Percentiles rank a stretch among this genome's conserved stretches.
Evolutionary conservation across 2,797 vertebrate genomes (phyloP).

Genomic region (Limosa lapponica): DNA sequence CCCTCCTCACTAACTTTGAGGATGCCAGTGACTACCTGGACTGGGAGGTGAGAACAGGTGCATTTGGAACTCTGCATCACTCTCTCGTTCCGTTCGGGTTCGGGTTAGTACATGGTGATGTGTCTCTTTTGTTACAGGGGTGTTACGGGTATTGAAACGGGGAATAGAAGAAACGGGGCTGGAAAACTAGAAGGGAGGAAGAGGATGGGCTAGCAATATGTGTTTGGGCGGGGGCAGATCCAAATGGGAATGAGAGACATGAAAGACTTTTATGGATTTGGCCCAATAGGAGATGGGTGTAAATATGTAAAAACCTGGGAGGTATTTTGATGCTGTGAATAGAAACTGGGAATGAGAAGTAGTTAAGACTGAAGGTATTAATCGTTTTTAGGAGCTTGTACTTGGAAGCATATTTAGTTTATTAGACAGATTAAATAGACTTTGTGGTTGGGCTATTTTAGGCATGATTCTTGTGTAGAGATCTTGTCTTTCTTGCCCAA

Average conservation of each 20-base stretch:
- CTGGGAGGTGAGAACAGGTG: slow-evolving; percentile 87
- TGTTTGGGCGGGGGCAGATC: not conserved
- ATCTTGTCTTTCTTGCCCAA: not conserved
- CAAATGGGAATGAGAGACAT: not conserved
- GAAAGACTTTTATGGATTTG: not conserved
- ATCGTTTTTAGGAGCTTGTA: not conserved
- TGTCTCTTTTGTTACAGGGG: slow-evolving; percentile 74
- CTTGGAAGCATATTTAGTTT: not conserved
- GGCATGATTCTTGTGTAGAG: not conserved
- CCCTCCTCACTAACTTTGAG: slow-evolving; percentile 88
- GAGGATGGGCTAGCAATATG: not conserved
- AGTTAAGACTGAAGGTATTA: not conserved
- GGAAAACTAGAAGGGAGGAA: not conserved
- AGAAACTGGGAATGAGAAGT: not conserved
- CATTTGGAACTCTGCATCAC: slow-evolving; percentile 81
- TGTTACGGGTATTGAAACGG: not conserved
- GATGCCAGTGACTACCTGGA: slow-evolving; percentile 88
- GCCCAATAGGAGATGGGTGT: not conserved
- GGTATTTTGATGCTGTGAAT: not conserved
- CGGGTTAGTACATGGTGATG: slow-evolving; percentile 81
- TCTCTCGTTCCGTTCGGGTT: slow-evolving; percentile 79
- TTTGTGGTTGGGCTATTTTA: not conserved
- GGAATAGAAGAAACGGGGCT: not conserved
- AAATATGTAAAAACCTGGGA: not conserved
- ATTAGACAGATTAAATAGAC: not conserved